Evolutionary conservation across 2,113 vertebrate species (phyloP).

Genomic region (Arizona elegans): DNA sequence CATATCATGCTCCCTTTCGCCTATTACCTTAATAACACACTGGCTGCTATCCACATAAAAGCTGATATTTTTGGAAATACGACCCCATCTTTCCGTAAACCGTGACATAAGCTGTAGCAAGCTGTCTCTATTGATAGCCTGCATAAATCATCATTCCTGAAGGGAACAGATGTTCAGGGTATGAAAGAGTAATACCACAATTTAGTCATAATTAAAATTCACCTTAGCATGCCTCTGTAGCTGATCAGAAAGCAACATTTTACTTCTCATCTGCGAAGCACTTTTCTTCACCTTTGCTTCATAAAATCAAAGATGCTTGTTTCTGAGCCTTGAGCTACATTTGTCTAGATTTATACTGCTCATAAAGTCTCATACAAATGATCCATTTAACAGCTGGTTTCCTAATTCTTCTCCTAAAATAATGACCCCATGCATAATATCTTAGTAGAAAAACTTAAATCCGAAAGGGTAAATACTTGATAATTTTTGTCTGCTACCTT

Average conservation of each 20-base stretch:
- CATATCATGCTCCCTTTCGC: constrained; percentile 45
- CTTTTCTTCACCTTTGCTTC: constrained; percentile 61
- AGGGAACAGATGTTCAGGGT: constrained; percentile 89
- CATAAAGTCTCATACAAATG: constrained; percentile 1
- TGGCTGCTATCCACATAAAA: constrained; percentile 66
- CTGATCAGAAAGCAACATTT: constrained; percentile 72
- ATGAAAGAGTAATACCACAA: constrained; percentile 88
- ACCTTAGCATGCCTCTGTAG: constrained; percentile 81
- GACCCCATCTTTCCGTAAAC: constrained; percentile 74
- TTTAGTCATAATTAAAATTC: constrained; percentile 94
- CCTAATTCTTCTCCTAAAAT: constrained; percentile 33
- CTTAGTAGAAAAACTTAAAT: constrained; percentile 19
- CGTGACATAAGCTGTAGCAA: constrained; percentile 85
- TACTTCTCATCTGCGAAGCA: constrained; percentile 65
- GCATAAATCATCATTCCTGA: constrained; percentile 90
- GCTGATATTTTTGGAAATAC: constrained; percentile 73
- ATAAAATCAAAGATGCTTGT: constrained; percentile 50
- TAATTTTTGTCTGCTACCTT: not conserved
- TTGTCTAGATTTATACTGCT: constrained; percentile 36
- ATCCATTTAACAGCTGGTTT: constrained; percentile 31
- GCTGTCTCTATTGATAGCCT: constrained; percentile 86
- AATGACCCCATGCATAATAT: constrained; percentile 48
- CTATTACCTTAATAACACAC: constrained; percentile 56
- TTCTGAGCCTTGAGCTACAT: constrained; percentile 35
- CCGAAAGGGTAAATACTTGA: not conserved